Conservation (phyloP, 2,888 invertebrate genomes). For the Lithophane leautieri region DNA sequence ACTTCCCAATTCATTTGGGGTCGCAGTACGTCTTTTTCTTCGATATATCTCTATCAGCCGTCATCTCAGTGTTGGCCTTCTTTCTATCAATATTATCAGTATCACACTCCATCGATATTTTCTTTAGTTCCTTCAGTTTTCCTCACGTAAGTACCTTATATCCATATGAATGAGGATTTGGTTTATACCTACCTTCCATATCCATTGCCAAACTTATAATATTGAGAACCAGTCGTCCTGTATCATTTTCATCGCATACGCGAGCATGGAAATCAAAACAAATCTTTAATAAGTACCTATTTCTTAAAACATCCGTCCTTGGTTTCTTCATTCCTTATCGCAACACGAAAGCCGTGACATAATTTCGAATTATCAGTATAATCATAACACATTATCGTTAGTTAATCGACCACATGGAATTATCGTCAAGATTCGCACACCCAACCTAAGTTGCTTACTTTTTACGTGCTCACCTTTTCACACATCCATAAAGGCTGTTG, state of each 20-base stretch:
- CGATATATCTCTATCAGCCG: not conserved
- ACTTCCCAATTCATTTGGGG: not conserved
- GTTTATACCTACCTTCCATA: not conserved
- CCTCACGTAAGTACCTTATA: constrained; percentile 5
- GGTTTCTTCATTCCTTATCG: constrained; percentile 41
- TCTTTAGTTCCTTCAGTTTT: too few relatives aligned
- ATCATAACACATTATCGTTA: constrained; percentile 39
- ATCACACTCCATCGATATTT: not conserved
- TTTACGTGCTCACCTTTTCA: constrained; percentile 2
- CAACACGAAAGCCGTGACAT: constrained; percentile 51
- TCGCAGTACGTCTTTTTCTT: not conserved
- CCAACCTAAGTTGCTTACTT: not conserved
- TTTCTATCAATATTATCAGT: not conserved
- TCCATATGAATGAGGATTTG: not conserved
- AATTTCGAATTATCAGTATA: constrained; percentile 53
- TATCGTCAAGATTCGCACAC: constrained; percentile 19
- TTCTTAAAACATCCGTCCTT: constrained; percentile 9
- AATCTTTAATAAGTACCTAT: not conserved
- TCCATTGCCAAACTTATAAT: not conserved
- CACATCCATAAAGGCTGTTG: not conserved
- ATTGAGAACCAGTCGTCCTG: not conserved
- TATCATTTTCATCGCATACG: not conserved
- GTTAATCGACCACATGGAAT: constrained; percentile 44
- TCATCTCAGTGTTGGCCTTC: not conserved
- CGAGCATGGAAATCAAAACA: not conserved